Percentiles rank a stretch among this genome's conserved stretches.
Evolutionary conservation across 2,888 invertebrate species (phyloP).

Genomic region (Calliphora vomitoria): DNA sequence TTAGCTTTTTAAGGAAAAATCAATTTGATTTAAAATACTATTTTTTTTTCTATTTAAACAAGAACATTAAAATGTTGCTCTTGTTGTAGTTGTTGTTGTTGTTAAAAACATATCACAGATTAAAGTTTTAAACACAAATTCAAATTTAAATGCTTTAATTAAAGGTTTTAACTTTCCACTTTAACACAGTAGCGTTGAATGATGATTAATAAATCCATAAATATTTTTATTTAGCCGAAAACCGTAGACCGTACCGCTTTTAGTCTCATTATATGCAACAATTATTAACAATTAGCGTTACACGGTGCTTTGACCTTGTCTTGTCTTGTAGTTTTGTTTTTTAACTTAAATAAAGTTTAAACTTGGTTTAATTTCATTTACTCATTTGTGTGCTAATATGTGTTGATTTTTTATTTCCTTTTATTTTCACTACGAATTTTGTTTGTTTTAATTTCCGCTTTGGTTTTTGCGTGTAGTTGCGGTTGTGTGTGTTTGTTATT

Average conservation of each 20-base stretch:
- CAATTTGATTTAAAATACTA: neutral
- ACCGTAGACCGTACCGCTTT: neutral
- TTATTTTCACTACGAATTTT: neutral
- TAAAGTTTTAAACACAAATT: slow-evolving; percentile 4
- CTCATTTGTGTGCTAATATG: neutral
- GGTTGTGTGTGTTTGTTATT: neutral
- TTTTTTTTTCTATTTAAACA: neutral
- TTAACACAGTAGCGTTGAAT: neutral
- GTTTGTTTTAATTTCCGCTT: slow-evolving; percentile 53
- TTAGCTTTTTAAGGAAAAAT: neutral
- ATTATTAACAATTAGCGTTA: slow-evolving; percentile 8
- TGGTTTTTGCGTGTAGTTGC: slow-evolving; percentile 36
- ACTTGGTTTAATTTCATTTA: slow-evolving; percentile 44
- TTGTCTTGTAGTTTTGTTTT: neutral
- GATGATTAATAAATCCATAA: too few species aligned
- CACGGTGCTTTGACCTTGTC: neutral
- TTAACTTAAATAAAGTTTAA: slow-evolving; percentile 32
- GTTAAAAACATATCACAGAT: slow-evolving; percentile 34
- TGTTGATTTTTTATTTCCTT: neutral
- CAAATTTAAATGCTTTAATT: slow-evolving; percentile 11
- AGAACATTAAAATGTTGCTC: neutral
- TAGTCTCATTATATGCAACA: neutral
- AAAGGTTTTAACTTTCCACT: neutral
- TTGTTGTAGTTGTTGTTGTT: neutral
- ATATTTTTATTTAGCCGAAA: neutral